Evolutionary conservation across 2,113 vertebrate species (phyloP).

Genomic region (Emydocephalus ijimae): DNA sequence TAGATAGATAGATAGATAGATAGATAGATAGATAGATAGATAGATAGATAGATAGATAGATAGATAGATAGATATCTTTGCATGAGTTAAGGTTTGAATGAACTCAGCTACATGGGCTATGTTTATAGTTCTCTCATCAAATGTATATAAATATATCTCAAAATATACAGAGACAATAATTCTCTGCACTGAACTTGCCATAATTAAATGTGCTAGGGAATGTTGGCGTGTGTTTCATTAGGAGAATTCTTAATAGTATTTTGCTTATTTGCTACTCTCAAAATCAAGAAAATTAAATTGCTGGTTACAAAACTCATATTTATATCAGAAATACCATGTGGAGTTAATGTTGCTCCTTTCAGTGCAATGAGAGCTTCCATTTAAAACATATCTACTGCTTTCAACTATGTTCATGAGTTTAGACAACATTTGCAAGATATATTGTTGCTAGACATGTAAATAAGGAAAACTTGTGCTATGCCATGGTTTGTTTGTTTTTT

Average conservation of each 20-base stretch:
- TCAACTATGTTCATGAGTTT: background rate
- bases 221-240: background rate
- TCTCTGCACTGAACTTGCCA: background rate
- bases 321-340: background rate
- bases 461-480: background rate
- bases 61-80: conserved; percentile 13
- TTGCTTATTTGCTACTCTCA: background rate
- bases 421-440: background rate
- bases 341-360: conserved; percentile 1
- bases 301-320: background rate
- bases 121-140: conserved; percentile 12
- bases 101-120: conserved; percentile 43
- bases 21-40: too few relatives aligned
- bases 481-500: background rate
- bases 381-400: background rate
- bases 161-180: background rate
- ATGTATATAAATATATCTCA: conserved; percentile 10
- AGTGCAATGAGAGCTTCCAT: background rate
- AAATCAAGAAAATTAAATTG: background rate
- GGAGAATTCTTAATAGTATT: background rate
- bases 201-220: background rate
- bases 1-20: background rate
- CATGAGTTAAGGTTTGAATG: conserved; percentile 40
- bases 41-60: rapidly evolving
- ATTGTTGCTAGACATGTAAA: background rate